Evolutionary conservation across 2,888 invertebrate genomes (phyloP).

Genomic region (Amblyjoppa proteus): DNA sequence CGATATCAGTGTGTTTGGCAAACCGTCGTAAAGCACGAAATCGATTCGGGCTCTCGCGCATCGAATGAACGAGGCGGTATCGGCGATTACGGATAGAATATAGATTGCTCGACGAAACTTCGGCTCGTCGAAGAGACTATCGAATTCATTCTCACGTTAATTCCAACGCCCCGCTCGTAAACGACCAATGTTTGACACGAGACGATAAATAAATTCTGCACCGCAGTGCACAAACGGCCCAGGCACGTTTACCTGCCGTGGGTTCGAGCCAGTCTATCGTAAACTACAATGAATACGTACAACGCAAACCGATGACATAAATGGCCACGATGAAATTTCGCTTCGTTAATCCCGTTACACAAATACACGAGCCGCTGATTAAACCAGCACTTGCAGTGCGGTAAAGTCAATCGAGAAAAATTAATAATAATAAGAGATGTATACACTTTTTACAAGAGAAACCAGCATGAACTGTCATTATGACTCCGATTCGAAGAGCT

Average conservation of each 20-base stretch:
- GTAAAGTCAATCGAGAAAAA: background rate
- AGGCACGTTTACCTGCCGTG: conserved; percentile 21
- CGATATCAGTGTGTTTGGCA: conserved; percentile 15
- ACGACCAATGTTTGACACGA: conserved; percentile 40
- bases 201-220: conserved; percentile 12
- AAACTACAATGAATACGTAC: conserved; percentile 4
- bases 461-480: too few species aligned
- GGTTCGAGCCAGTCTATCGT: conserved; percentile 15
- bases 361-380: background rate
- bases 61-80: conserved; percentile 23
- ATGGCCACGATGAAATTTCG: background rate
- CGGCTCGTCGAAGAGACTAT: conserved; percentile 33
- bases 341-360: background rate
- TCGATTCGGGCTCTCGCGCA: conserved; percentile 28
- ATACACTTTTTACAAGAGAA: too few species aligned
- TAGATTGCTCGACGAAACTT: conserved; percentile 29
- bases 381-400: background rate
- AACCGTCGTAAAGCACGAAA: conserved; percentile 38
- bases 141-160: conserved; percentile 42
- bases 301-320: conserved; percentile 10
- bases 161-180: conserved; percentile 47
- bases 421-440: background rate
- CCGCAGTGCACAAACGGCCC: background rate
- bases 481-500: too few species aligned
- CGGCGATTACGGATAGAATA: background rate